Percentiles rank a stretch among this genome's conserved stretches.
Conservation (phyloP, 2,888 invertebrate species). For the Tortrix viridana region DNA sequence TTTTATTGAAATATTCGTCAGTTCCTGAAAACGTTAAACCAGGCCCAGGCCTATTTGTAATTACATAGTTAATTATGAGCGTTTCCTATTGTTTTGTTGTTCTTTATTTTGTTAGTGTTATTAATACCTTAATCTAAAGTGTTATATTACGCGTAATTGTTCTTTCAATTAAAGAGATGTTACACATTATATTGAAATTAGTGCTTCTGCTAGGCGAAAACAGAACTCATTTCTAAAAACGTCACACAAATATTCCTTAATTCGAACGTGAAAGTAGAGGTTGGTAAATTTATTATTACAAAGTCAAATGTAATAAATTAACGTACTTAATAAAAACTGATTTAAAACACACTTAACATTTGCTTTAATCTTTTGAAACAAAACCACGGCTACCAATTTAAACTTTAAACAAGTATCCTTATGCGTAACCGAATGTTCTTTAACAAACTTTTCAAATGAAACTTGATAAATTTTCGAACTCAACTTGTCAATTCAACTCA, state of each 20-base stretch:
- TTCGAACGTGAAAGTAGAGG: too few relatives aligned
- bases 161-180: neutral
- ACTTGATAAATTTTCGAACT: conserved; percentile 10
- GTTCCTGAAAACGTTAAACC: conserved; percentile 14
- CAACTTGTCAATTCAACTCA: conserved; percentile 32
- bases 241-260: neutral
- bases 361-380: neutral
- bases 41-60: conserved; percentile 5
- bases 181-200: too few relatives aligned
- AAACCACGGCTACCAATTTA: neutral
- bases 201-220: conserved; percentile 7
- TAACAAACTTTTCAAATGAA: conserved; percentile 16
- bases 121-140: conserved; percentile 4
- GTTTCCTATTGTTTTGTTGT: conserved; percentile 12
- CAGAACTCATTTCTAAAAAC: neutral
- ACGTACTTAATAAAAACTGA: too few relatives aligned
- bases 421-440: conserved; percentile 3
- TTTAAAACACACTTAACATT: neutral
- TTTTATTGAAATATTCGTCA: neutral
- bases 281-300: too few relatives aligned
- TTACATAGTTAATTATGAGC: conserved; percentile 19
- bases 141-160: neutral
- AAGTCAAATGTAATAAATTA: too few relatives aligned
- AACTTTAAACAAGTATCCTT: neutral
- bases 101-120: conserved; percentile 21